Percentiles rank a stretch among this genome's conserved stretches.
Evolutionary conservation across 1,140 invertebrate genomes (phyloP).

Genomic region (Phymorhynchus buccinoides): DNA sequence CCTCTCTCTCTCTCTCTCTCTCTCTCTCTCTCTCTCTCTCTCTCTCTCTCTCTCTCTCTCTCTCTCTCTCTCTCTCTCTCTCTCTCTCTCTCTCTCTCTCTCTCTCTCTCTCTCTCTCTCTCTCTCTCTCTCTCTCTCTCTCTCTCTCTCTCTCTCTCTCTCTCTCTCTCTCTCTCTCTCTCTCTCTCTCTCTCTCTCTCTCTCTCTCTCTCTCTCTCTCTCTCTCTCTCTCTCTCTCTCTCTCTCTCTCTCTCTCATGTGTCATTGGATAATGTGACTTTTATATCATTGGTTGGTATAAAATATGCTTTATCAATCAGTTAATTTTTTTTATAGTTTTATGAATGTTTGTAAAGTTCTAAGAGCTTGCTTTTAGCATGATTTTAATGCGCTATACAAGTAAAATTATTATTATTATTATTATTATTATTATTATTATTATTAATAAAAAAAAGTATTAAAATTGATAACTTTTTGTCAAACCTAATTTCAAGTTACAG

Average conservation of each 20-base stretch:
- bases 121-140: not conserved
- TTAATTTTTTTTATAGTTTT: too few relatives aligned
- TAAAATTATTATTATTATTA: too few relatives aligned
- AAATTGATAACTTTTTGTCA: too few relatives aligned
- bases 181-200: constrained; percentile 1
- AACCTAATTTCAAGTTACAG: too few relatives aligned
- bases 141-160: constrained; percentile 28
- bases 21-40: not conserved
- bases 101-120: constrained; percentile 5
- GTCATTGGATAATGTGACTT: too few relatives aligned
- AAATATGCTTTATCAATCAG: too few relatives aligned
- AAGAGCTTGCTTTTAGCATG: too few relatives aligned
- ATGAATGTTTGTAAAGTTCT: too few relatives aligned
- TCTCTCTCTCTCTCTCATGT: too few relatives aligned
- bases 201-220: not conserved
- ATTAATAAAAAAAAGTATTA: too few relatives aligned
- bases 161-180: constrained; percentile 28
- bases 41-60: not conserved
- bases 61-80: constrained; percentile 14
- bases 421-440: too few relatives aligned
- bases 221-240: not conserved
- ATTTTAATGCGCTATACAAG: too few relatives aligned
- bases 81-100: constrained; percentile 18
- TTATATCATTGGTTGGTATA: not conserved
- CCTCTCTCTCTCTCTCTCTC: not conserved